These are phyloP conservation scores for Sebastes steindachneri DNA, from an alignment of 2,797 vertebrate species.

Conservation along the genomic window DNA sequence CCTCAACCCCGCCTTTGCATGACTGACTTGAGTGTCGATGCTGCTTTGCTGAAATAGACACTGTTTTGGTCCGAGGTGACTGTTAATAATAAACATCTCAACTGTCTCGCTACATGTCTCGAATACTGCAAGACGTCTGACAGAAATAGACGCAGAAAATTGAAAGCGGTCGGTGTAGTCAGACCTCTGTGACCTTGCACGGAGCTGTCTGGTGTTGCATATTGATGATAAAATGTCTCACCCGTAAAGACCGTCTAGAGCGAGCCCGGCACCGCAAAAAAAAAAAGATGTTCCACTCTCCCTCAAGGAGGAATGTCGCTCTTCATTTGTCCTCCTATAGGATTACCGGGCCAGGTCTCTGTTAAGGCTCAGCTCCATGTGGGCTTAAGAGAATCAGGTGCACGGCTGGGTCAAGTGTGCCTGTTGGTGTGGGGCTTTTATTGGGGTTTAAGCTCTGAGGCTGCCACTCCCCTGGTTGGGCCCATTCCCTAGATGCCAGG, in stretches of 20 bases:
- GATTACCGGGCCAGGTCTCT: conserved; percentile 66
- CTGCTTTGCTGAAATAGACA: conserved; percentile 63
- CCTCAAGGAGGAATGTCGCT: conserved; percentile 68
- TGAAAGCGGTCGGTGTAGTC: conserved; percentile 11
- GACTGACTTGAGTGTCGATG: conserved; percentile 26
- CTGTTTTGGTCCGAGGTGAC: conserved; percentile 65
- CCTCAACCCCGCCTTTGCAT: conserved; percentile 25
- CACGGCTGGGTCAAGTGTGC: conserved; percentile 70
- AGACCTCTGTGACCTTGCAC: conserved; percentile 38
- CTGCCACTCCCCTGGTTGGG: conserved; percentile 63
- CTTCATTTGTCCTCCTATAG: conserved; percentile 72
- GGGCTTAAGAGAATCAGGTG: conserved; percentile 67
- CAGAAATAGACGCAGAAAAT: conserved; percentile 56
- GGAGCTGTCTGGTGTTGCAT: conserved; percentile 48
- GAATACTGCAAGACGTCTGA: conserved; percentile 30
- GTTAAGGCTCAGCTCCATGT: conserved; percentile 55
- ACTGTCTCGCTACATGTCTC: conserved; percentile 31
- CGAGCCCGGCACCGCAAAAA: background rate
- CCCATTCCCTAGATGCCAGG: conserved; percentile 73
- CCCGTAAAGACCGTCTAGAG: conserved; percentile 27
- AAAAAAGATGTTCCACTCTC: conserved; percentile 47
- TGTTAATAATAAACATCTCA: conserved; percentile 72
- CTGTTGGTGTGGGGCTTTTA: conserved; percentile 67
- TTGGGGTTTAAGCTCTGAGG: conserved; percentile 62
- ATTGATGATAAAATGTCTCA: conserved; percentile 58